These are phyloP conservation scores for Cepaea hortensis DNA, from an alignment of 2,888 invertebrate species.

Conservation along the genomic window DNA sequence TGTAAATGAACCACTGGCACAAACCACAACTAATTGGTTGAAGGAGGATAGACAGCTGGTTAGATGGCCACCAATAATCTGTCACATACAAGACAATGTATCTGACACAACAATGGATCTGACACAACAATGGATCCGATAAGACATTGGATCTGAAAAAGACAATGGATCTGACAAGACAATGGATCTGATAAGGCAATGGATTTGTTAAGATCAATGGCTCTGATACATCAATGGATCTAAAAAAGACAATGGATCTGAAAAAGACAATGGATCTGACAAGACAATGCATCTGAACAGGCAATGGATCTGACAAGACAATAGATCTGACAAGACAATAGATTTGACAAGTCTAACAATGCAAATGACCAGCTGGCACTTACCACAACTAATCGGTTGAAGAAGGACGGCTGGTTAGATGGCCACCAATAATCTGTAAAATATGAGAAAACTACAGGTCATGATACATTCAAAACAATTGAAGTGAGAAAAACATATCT, in stretches of 20 bases:
- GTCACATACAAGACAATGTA: conserved; percentile 24
- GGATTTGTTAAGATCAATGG: too few relatives aligned
- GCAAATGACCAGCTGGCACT: conserved; percentile 50
- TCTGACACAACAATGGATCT: too few relatives aligned
- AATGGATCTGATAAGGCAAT: too few relatives aligned
- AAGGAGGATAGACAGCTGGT: conserved; percentile 62
- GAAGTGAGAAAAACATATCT: too few relatives aligned
- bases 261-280: too few relatives aligned
- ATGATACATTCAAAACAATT: neutral
- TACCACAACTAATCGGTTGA: conserved; percentile 70
- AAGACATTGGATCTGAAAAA: too few relatives aligned
- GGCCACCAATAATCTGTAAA: conserved; percentile 73
- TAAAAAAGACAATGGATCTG: too few relatives aligned
- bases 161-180: too few relatives aligned
- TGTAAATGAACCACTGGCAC: conserved; percentile 47
- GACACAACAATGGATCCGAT: too few relatives aligned
- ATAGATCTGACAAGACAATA: neutral
- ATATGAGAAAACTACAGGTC: neutral
- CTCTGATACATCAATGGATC: too few relatives aligned
- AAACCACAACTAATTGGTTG: conserved; percentile 69
- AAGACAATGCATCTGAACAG: too few relatives aligned
- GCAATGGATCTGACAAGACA: neutral
- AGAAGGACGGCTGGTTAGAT: conserved; percentile 61
- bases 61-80: conserved; percentile 72
- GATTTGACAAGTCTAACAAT: neutral